Base-by-base conservation (phyloP, 2,113 vertebrate genomes). In the Syrrhaptes paradoxus region DNA sequence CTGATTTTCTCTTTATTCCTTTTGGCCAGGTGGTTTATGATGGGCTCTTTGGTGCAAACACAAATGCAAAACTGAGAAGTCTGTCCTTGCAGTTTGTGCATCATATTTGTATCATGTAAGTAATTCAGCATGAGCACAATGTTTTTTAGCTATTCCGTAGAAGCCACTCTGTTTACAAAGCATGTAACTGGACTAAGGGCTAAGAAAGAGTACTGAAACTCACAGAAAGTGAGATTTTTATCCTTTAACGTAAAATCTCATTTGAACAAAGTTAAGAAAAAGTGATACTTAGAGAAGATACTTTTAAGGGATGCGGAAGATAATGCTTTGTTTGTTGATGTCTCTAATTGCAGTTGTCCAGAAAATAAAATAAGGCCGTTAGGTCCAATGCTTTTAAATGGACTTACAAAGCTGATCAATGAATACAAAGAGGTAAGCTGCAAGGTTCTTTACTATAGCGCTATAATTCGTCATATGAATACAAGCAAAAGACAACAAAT, bases 371-470 rank as follows among this genome's bases (percentile, higher is more conserved):
- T 98, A 96, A 99, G 99, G 61, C 99, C 99, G 8, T 96, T 99
- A 86, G 99, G 99, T 68, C 98, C 99, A n/a, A 99, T 99, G 99
- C 98, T 99, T 94, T 98, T 99, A 72, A 99, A 99, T 97, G 99
- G 99, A 68, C 99, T 99, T n/a, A 99, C 99, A 66, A 99, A 99
- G 89, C 98, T 99, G 90, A 99, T 99, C 78, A 99, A 99, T 96
- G 99, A 99, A 96, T 99, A 99, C 96, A 99, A 99, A 97, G 99
- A 99, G 98, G 99, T 99, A 98, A 98, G 97, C 83, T 83, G 68
- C 79, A 89, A 86, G 49, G 34, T 74, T 94, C 46, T 97, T 94
- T 76, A n/a, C 13, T 89, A 2, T 49, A 77, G 51, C 77, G 26
- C 21, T 71, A 0, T 51, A 19, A 10, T 77, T 85, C 9, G 55